Evolutionary conservation across 2,888 invertebrate species (phyloP).

Genomic region (Asteroscopus sphinx): DNA sequence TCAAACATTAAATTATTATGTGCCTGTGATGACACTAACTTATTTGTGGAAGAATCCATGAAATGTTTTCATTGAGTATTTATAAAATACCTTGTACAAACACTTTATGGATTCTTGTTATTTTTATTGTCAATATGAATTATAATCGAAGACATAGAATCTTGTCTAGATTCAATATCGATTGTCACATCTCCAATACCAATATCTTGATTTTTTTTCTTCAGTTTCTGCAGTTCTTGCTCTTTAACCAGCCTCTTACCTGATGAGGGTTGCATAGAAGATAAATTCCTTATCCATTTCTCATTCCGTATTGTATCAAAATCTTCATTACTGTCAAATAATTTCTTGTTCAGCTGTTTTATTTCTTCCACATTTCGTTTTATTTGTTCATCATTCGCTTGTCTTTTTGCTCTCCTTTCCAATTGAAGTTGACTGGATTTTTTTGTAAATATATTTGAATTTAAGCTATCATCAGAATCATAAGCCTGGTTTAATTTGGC

Average conservation of each 20-base stretch:
- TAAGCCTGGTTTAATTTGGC: slow-evolving; percentile 61
- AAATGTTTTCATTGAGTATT: not conserved
- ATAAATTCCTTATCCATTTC: slow-evolving; percentile 73
- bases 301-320: slow-evolving; percentile 65
- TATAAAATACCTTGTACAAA: not conserved
- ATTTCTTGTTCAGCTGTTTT: slow-evolving; percentile 61
- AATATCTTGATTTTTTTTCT: slow-evolving; percentile 50
- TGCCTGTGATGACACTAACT: too few relatives aligned
- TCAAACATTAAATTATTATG: too few relatives aligned
- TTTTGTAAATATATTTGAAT: slow-evolving; percentile 17
- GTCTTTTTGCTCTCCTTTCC: slow-evolving; percentile 26
- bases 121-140: slow-evolving; percentile 61
- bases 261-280: slow-evolving; percentile 64
- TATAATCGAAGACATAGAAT: slow-evolving; percentile 62
- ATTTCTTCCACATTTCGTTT: slow-evolving; percentile 65
- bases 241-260: slow-evolving; percentile 67
- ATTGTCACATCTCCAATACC: slow-evolving; percentile 70
- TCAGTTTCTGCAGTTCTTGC: slow-evolving; percentile 65
- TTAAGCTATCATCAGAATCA: slow-evolving; percentile 60
- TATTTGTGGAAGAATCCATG: too few relatives aligned
- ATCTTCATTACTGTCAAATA: slow-evolving; percentile 47
- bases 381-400: slow-evolving; percentile 52
- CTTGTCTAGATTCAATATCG: slow-evolving; percentile 62
- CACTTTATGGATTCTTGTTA: not conserved
- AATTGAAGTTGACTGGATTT: slow-evolving; percentile 25